phyloP scores from a whole-genome alignment of 2,113 vertebrate genomes.

The Notothenia coriiceps region DNA sequence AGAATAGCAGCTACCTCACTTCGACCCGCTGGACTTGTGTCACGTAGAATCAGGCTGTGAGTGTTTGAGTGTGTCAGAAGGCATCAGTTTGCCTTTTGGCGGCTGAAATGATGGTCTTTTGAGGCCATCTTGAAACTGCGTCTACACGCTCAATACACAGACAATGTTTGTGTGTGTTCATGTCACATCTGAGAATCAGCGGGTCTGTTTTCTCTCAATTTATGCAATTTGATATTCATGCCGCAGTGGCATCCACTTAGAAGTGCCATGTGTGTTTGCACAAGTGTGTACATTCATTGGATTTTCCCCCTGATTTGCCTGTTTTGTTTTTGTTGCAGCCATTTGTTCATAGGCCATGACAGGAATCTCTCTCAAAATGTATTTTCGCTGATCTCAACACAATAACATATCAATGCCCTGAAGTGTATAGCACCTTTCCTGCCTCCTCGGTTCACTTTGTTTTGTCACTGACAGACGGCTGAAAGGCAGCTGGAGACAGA shows the following conservation, averaged over 20 bases:
- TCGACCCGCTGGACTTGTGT: slow-evolving; percentile 7
- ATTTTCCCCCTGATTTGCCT: slow-evolving; percentile 14
- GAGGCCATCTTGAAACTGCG: slow-evolving; percentile 39
- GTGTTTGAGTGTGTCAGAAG: slow-evolving; percentile 39
- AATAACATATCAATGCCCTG: slow-evolving; percentile 36
- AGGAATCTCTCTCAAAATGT: slow-evolving; percentile 18
- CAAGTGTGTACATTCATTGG: slow-evolving; percentile 17
- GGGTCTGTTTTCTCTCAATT: slow-evolving; percentile 41
- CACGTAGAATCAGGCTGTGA: slow-evolving; percentile 12
- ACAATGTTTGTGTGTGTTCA: slow-evolving; percentile 3
- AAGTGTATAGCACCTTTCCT: slow-evolving; percentile 16
- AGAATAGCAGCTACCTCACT: slow-evolving; percentile 27
- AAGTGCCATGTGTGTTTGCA: neutral
- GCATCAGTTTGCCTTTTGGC: slow-evolving; percentile 42
- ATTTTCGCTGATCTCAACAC: neutral
- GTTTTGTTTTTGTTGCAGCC: slow-evolving; percentile 35
- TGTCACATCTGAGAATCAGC: slow-evolving; percentile 45
- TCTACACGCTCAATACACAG: slow-evolving; percentile 14
- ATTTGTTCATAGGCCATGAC: slow-evolving; percentile 37
- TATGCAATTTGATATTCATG: slow-evolving; percentile 38
- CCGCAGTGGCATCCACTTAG: slow-evolving; percentile 32
- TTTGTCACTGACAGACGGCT: slow-evolving; percentile 38
- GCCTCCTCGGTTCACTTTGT: slow-evolving; percentile 17
- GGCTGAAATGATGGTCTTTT: slow-evolving; percentile 17
- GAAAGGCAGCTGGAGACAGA: slow-evolving; percentile 41